These are phyloP conservation scores for Cnemophilus loriae DNA, from an alignment of 2,113 vertebrate genomes.

Conservation along the genomic window DNA sequence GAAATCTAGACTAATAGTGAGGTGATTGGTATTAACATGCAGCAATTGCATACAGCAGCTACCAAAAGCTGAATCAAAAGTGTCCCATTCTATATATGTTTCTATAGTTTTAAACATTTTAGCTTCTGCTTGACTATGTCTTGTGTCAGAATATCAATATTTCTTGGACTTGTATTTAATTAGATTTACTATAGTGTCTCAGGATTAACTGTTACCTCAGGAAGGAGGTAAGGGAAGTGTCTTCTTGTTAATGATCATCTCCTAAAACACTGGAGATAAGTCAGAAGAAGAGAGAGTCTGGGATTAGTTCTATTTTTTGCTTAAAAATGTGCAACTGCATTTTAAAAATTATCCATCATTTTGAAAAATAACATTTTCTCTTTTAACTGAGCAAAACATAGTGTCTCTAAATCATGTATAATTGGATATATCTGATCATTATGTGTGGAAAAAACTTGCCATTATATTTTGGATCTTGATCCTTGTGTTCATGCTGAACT, in stretches of 20 bases:
- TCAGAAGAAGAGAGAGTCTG: neutral
- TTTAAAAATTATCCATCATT: neutral
- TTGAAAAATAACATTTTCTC: neutral
- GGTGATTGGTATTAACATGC: neutral
- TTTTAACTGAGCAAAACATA: neutral
- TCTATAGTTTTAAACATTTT: neutral
- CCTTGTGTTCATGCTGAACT: neutral
- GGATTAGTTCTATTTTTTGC: neutral
- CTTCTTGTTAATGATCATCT: neutral
- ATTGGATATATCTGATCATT: neutral
- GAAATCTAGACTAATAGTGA: neutral
- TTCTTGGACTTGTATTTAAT: neutral
- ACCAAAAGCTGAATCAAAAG: neutral
- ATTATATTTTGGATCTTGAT: neutral
- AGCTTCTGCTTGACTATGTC: neutral
- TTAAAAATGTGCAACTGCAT: neutral
- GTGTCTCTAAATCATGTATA: neutral
- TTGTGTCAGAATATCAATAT: neutral
- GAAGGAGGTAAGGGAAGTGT: neutral
- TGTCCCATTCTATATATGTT: neutral
- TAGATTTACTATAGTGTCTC: neutral
- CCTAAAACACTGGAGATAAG: neutral
- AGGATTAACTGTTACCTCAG: neutral
- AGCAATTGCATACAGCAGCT: neutral
- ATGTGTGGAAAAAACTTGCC: neutral